Evolutionary conservation across 2,888 invertebrate species (phyloP), one percentile per base, ranked within the genome.

Genomic region (Hirtodrosophila duncani): DNA sequence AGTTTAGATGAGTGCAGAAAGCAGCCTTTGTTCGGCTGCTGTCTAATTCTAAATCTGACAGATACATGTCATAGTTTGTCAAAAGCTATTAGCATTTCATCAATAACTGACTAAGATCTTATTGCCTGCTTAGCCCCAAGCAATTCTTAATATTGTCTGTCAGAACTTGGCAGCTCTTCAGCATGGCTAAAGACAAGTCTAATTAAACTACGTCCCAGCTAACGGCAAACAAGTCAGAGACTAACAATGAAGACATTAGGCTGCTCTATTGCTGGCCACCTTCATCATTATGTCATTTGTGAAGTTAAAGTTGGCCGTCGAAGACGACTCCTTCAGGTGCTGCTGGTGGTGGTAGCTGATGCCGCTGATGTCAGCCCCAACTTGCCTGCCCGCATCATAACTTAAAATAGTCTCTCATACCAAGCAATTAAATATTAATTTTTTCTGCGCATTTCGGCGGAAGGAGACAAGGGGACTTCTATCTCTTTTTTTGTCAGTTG

Each of bases 241-340:
- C 37, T 38, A 43, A 50, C 44, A 48, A 55, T 55, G 55, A 33
- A n/a, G 34, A 50, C 60, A 59, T 59, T 50, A 44, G 44, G 30
- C 29, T 18, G 33, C n/a, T n/a, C n/a, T n/a, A n/a, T n/a, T n/a
- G n/a, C n/a, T n/a, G 41, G 30, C 36, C 43, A 41, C 51, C 46
- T 70, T 59, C n/a, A 66, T 78, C 37, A 72, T 78, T 72, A 78
- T 63, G 48, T 74, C 78, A 72, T 78, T 61, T 69, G 60, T 65
- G 38, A 52, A 55, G 39, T 48, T 67, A 24, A 38, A 18, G 36
- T 37, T 17, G 30, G 27, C 36, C 36, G 29, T 37, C 37, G 11
- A n/a, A n/a, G n/a, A n/a, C 10, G 49, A 39, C 71, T 70, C 70
- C 70, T 67, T 51, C 23, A 17, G 44, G 41, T n/a, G 20, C 21